phyloP scores from a whole-genome alignment of 2,797 vertebrate genomes.

The Epinephelus malabaricus region DNA sequence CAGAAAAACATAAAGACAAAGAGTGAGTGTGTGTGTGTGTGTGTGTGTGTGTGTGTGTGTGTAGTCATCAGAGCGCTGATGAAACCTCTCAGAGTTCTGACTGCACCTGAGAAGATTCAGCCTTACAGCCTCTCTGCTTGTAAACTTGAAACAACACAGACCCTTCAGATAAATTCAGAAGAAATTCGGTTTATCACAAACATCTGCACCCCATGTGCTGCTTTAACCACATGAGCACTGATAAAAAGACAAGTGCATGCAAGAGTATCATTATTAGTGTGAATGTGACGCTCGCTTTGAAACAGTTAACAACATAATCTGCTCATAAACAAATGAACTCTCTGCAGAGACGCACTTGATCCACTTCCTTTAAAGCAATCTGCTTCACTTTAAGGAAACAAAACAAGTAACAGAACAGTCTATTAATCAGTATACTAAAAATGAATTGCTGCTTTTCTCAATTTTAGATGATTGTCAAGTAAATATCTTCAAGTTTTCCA shows the following conservation, averaged over 20 bases:
- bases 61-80: slow-evolving; percentile 14
- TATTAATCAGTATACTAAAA: not conserved
- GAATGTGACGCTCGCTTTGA: not conserved
- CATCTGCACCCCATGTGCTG: not conserved
- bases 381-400: not conserved
- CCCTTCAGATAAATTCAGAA: not conserved
- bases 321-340: not conserved
- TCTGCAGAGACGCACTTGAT: not conserved
- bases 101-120: not conserved
- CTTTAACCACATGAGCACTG: not conserved
- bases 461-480: not conserved
- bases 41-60: not conserved
- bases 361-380: not conserved
- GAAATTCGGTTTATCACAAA: not conserved
- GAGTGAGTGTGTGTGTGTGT: not conserved
- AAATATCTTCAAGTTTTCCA: not conserved
- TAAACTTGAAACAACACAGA: not conserved
- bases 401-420: not conserved
- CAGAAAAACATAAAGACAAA: not conserved
- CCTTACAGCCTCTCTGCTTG: not conserved
- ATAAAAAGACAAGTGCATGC: not conserved
- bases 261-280: not conserved
- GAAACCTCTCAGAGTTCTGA: slow-evolving; percentile 13
- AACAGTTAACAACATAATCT: not conserved
- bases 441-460: not conserved